Evolutionary conservation across 2,797 vertebrate species (phyloP).

Genomic region (Coendou prehensilis): DNA sequence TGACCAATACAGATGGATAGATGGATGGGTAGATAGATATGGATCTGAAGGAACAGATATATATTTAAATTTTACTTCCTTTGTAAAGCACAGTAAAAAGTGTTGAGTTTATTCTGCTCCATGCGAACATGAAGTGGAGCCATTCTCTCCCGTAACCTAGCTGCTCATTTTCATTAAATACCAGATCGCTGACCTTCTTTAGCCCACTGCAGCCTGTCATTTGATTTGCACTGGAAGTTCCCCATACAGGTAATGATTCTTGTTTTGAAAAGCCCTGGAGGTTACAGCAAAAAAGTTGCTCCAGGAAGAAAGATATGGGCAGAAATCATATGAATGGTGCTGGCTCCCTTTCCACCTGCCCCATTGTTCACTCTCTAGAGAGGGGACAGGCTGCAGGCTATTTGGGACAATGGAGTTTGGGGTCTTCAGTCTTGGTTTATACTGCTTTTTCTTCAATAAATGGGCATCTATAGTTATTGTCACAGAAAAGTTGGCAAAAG

Average conservation of each 20-base stretch:
- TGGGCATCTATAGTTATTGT: not conserved
- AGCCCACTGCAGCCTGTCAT: conserved; percentile 50
- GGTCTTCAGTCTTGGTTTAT: not conserved
- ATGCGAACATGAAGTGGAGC: fast-evolving
- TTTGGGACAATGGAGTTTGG: not conserved
- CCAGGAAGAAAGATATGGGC: not conserved
- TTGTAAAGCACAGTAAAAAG: not conserved
- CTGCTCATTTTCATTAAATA: conserved; percentile 24
- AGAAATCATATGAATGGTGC: not conserved
- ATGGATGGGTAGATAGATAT: not conserved
- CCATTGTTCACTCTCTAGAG: not conserved
- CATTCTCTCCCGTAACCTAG: not conserved
- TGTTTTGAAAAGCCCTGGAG: conserved; percentile 69
- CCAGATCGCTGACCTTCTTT: conserved; percentile 60
- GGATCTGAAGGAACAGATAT: not conserved
- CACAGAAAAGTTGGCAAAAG: not conserved
- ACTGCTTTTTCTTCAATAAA: not conserved
- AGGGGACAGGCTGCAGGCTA: not conserved
- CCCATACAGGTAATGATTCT: conserved; percentile 53
- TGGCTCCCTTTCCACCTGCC: not conserved
- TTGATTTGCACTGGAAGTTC: conserved; percentile 61
- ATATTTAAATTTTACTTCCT: conserved; percentile 11
- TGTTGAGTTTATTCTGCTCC: not conserved
- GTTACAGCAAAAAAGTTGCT: conserved; percentile 24
- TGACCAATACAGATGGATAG: not conserved